Conservation (phyloP, 2,113 vertebrate genomes). For the Colistium nudipinnis region DNA sequence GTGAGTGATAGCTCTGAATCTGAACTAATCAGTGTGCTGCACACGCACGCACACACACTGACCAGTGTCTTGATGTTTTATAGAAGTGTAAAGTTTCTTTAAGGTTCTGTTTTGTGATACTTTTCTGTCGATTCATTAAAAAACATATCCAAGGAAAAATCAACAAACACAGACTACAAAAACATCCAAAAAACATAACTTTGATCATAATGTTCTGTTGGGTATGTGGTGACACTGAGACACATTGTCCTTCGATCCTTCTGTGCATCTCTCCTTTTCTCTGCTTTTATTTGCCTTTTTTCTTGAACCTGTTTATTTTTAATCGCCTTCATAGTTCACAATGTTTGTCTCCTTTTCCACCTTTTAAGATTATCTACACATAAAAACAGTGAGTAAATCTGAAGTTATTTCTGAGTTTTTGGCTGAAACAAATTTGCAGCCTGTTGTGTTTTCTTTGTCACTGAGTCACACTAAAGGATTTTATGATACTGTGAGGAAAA, state of each 20-base stretch:
- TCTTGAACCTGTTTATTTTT: too few species aligned
- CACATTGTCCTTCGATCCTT: too few species aligned
- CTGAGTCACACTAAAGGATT: conserved; percentile 25
- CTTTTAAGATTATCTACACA: too few species aligned
- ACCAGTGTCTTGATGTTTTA: background rate
- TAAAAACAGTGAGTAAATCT: background rate
- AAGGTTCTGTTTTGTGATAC: conserved; percentile 13
- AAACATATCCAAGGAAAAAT: background rate
- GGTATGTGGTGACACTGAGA: too few species aligned
- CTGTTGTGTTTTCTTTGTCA: background rate
- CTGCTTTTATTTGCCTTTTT: too few species aligned
- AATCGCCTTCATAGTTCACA: too few species aligned
- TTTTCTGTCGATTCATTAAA: background rate
- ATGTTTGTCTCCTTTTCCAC: too few species aligned
- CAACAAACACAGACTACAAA: background rate
- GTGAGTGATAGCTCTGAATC: conserved; percentile 59
- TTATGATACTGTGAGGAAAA: conserved; percentile 14
- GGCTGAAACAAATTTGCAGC: too few species aligned
- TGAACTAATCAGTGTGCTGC: conserved; percentile 54
- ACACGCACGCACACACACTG: conserved; percentile 26
- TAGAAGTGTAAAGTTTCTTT: conserved; percentile 3
- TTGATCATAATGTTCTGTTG: background rate
- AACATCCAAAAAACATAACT: background rate
- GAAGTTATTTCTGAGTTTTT: conserved; percentile 8
- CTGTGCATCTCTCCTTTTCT: too few species aligned